Percentiles rank a stretch among this genome's conserved stretches.
These are phyloP conservation scores for Acrossocheilus fasciatus DNA, from an alignment of 2,797 vertebrate genomes.

Conservation along the genomic window DNA sequence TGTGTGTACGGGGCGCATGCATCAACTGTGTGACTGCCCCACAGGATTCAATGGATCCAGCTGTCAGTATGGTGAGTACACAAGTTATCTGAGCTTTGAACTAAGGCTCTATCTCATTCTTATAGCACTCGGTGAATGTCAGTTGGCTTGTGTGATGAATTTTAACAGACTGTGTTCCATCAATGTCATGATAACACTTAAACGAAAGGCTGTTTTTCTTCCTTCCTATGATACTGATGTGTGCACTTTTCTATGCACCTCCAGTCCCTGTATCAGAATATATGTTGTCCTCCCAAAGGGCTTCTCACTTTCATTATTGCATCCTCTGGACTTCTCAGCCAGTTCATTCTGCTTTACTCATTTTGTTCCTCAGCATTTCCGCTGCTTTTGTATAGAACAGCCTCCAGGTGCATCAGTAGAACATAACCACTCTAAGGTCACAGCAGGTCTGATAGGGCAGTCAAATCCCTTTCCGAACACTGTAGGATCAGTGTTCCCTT, in stretches of 20 bases:
- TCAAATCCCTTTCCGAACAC: slow-evolving; percentile 22
- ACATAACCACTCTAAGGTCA: slow-evolving; percentile 25
- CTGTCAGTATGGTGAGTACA: slow-evolving; percentile 84
- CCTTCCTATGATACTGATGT: background rate
- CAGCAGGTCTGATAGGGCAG: slow-evolving; percentile 27
- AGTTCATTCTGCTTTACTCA: background rate
- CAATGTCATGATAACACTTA: slow-evolving; percentile 2
- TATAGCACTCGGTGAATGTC: background rate
- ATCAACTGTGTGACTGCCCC: slow-evolving; percentile 81
- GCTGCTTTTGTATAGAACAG: background rate
- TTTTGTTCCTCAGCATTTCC: slow-evolving; percentile 10
- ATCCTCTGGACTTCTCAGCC: slow-evolving; percentile 16
- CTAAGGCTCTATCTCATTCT: background rate
- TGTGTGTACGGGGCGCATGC: slow-evolving; percentile 74
- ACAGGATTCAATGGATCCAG: slow-evolving; percentile 84
- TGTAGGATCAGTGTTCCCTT: slow-evolving; percentile 31
- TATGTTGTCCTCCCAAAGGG: background rate
- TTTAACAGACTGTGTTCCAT: slow-evolving; percentile 7
- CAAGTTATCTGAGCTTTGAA: slow-evolving; percentile 23
- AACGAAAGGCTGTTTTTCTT: slow-evolving; percentile 8
- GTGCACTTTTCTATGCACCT: background rate
- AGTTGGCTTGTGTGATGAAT: slow-evolving; percentile 17
- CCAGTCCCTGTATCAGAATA: background rate
- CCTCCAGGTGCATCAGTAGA: background rate
- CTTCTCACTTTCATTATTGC: slow-evolving; percentile 6